Evolutionary conservation across 2,113 vertebrate genomes (phyloP), one percentile per base, ranked within the genome.

Genomic region (Hystrix brachyura): DNA sequence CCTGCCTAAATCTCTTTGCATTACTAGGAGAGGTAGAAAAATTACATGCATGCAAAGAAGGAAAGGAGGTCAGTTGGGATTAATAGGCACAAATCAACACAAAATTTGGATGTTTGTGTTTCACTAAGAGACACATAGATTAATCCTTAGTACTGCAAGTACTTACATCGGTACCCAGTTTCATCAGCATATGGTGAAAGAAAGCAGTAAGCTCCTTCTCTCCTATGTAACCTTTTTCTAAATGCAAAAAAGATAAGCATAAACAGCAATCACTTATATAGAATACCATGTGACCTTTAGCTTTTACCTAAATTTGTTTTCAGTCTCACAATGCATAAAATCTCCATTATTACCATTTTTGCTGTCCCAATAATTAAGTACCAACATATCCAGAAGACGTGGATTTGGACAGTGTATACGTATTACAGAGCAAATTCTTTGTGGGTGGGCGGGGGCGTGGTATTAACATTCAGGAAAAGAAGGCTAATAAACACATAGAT

Each of bases 201-300:
- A 99, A 99, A 21, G 98, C 98, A 97, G 99, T 99, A 48, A 99
- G 99, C 92, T 99, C 99, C 95, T 99, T 99, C 13, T 99, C 99
- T 91, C 99, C 99, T 97, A 99, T 99, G 98, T 99, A 99, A 90
- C 99, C 99, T 82, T 99, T 99, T 97, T 99, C 99, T 99, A 98
- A 95, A 97, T 13, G 82, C 69, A 98, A 98, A 48, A 48, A 71
- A 90, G 90, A 88, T 60, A 64, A 12, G 1, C 43, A 88, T 48
- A 71, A 85, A 62, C 85, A 55, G 76, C 29, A 46, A 59, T 81
- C 76, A 88, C 32, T 71, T 32, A 43, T 25, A 34, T 1, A 85
- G 27, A 95, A 74, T 29, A 71, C n/a, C 21, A 43, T 29, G 5
- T 17, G 38, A 23, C 19, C 29, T 48, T 92, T 48, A 57, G 14